A percentile compares a stretch with the other conserved stretches of the same genome.
These are phyloP conservation scores for Ips typographus DNA, from an alignment of 1,140 invertebrate genomes.

Conservation along the genomic window DNA sequence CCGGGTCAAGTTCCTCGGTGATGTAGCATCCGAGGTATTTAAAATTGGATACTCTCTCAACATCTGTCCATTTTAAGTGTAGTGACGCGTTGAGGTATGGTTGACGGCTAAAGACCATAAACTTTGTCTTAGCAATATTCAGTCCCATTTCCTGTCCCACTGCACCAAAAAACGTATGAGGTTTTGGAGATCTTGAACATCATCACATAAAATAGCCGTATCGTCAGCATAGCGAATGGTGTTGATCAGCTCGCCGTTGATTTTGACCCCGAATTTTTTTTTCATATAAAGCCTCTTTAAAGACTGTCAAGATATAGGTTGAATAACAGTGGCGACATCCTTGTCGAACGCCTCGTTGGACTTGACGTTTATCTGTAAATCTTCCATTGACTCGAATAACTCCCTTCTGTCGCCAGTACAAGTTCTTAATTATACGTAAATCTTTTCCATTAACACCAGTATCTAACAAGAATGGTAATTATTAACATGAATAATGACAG, in stretches of 20 bases:
- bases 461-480: neutral
- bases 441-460: constrained; percentile 1
- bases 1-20: constrained; percentile 8
- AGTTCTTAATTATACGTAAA: neutral
- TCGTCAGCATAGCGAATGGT: no score
- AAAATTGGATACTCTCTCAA: neutral
- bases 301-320: neutral
- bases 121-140: neutral
- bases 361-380: neutral
- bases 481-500: no score
- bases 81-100: neutral
- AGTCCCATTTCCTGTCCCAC: constrained; percentile 1
- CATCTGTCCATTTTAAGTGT: neutral
- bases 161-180: neutral
- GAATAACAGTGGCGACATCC: no score
- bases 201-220: no score
- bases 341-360: neutral
- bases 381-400: neutral
- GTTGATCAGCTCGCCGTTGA: constrained; percentile 2
- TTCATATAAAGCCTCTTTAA: neutral
- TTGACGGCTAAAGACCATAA: neutral
- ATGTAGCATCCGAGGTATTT: constrained; percentile 13
- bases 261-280: neutral
- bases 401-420: neutral
- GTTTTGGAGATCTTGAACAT: neutral